Conservation (phyloP, 2,113 vertebrate species). For the Dasyurus viverrinus region DNA sequence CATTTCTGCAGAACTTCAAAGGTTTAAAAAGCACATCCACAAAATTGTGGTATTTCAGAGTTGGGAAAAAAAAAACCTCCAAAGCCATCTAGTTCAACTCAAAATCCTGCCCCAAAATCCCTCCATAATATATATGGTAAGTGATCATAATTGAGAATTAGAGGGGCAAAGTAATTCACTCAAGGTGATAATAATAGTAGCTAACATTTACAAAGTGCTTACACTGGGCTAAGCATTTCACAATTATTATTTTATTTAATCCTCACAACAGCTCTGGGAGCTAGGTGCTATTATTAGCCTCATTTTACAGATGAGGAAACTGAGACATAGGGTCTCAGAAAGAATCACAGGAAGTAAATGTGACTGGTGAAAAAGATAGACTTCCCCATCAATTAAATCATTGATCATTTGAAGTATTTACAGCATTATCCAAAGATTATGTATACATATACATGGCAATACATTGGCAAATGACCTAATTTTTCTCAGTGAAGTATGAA, state of each 20-base stretch:
- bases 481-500: background rate
- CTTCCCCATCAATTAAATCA: background rate
- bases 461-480: background rate
- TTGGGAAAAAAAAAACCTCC: background rate
- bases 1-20: background rate
- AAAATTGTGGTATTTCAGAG: background rate
- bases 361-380: background rate
- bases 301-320: background rate
- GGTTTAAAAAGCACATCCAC: background rate
- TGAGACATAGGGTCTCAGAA: background rate
- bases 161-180: background rate
- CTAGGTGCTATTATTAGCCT: background rate
- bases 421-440: background rate
- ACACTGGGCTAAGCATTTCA: background rate
- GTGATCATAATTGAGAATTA: background rate
- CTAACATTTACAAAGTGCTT: background rate
- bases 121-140: background rate
- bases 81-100: background rate
- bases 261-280: background rate
- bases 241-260: background rate
- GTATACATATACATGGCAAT: no score
- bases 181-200: background rate
- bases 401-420: background rate
- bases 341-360: background rate
- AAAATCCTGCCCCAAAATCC: background rate